A percentile compares a stretch with the other conserved stretches of the same genome.
Evolutionary conservation across 1,140 invertebrate genomes (phyloP).

Genomic region (Psix sp.): DNA sequence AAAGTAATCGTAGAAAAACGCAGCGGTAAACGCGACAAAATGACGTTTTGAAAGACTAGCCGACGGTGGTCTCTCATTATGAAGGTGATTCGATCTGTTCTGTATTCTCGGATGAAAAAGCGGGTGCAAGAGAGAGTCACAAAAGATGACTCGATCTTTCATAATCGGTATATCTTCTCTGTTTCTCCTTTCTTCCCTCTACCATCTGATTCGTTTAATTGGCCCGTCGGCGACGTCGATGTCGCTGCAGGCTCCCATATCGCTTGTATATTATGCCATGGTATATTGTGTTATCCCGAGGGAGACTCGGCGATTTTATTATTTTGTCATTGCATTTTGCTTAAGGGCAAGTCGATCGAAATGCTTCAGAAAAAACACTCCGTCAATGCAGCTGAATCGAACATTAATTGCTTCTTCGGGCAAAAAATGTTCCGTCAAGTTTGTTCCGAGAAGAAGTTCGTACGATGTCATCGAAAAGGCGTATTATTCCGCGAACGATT

Average conservation of each 20-base stretch:
- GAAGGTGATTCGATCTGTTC: constrained; percentile 39
- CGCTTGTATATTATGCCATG: constrained; percentile 7
- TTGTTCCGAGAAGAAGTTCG: constrained; percentile 27
- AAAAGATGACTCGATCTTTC: constrained; percentile 26
- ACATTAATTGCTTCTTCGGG: constrained; percentile 40
- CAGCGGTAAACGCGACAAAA: constrained; percentile 65
- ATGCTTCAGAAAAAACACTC: constrained; percentile 38
- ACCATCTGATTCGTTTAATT: constrained; percentile 46
- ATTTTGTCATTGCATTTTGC: constrained; percentile 58
- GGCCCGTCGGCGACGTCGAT: constrained; percentile 40
- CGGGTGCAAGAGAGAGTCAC: constrained; percentile 14
- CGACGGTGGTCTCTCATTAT: constrained; percentile 56
- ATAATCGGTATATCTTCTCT: constrained; percentile 38
- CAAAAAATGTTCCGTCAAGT: constrained; percentile 25
- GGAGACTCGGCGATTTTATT: constrained; percentile 47
- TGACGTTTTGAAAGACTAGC: constrained; percentile 64
- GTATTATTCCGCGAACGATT: constrained; percentile 25
- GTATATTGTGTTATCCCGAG: constrained; percentile 35
- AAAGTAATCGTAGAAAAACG: constrained; percentile 66
- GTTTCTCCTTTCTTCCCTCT: constrained; percentile 4
- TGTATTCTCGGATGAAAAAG: constrained; percentile 49
- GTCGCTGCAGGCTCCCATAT: constrained; percentile 6
- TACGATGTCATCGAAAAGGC: constrained; percentile 18
- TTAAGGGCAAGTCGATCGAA: constrained; percentile 42
- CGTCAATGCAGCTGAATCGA: constrained; percentile 47